Evolutionary conservation across 2,797 vertebrate genomes (phyloP), one percentile per base, ranked within the genome.

Genomic region (Diplodus sargus): DNA sequence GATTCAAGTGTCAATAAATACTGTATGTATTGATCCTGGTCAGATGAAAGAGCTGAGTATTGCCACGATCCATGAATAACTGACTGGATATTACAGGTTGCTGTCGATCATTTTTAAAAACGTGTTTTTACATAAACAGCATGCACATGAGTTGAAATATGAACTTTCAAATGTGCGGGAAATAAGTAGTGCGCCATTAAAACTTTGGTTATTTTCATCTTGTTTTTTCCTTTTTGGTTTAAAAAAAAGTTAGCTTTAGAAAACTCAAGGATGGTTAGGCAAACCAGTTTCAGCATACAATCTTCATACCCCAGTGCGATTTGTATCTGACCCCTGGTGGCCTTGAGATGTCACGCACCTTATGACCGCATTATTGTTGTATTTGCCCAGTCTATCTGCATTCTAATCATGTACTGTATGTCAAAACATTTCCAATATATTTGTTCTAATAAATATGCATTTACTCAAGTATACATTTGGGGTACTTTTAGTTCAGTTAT

Each of bases 41-140:
- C 48, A 77, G 79, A 78, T 65, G 71, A 88, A 85, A 83, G 77
- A 67, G 62, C 81, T 67, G 74, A 79, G 66, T 71, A 63, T 9
- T 68, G 39, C 28, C 5, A 12, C 23, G 15, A 70, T 68, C 57
- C 49, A 79, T 15, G 22, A 52, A 48, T 77, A 25, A 79, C 22
- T 72, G 28, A 64, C 4, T 73, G 49, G n/a, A 51, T 62, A 43
- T 62, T 39, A 43, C 48, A 62, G 30, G 16, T 70, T 49, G 28
- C 43, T 67, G 9, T 67, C 23, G 68, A 45, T 52, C 4, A n/a
- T 23, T 23, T 58, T n/a, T 20, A 16, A 22, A 54, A 73, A 23
- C 13, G 20, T 5, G 42, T 43, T 39, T 34, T 39, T n/a, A 39
- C 45, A 22, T 13, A 22, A 16, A 57, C 39, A 39, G 39, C 39